Evolutionary conservation across 2,113 vertebrate genomes (phyloP).

Genomic region (Heteronetta atricapilla): DNA sequence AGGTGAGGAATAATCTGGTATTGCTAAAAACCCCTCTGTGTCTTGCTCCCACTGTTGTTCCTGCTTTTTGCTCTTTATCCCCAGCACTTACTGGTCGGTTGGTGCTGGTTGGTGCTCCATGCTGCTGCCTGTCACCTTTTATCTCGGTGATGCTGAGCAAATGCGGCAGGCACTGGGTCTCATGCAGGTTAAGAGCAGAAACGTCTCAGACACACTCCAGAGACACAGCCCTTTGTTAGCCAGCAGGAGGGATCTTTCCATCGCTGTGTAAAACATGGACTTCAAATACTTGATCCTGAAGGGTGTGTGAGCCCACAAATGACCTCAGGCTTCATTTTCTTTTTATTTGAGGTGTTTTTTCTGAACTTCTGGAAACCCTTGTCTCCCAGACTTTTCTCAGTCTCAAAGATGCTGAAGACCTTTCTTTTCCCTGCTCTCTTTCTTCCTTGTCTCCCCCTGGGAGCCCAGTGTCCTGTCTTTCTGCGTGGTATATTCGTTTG

Average conservation of each 20-base stretch:
- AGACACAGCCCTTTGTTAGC: not conserved
- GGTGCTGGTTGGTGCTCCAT: not conserved
- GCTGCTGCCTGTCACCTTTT: not conserved
- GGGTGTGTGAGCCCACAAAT: not conserved
- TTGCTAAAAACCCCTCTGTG: not conserved
- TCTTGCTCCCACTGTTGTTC: accelerated
- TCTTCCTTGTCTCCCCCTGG: not conserved
- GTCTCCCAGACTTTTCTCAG: not conserved
- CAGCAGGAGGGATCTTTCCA: not conserved
- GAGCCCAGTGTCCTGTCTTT: not conserved
- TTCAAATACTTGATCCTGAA: not conserved
- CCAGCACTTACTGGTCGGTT: not conserved
- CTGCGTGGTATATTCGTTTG: not conserved
- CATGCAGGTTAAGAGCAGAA: not conserved
- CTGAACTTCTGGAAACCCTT: not conserved
- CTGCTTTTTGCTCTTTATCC: not conserved
- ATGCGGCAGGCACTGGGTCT: not conserved
- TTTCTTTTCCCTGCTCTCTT: not conserved
- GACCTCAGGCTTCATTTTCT: not conserved
- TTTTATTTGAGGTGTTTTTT: not conserved
- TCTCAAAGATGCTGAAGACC: not conserved
- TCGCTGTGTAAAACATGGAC: not conserved
- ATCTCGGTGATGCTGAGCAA: not conserved
- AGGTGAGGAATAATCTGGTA: not conserved
- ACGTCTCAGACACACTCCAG: not conserved